Evolutionary conservation across 2,113 vertebrate genomes (phyloP).

Genomic region (Paradisaea rubra): DNA sequence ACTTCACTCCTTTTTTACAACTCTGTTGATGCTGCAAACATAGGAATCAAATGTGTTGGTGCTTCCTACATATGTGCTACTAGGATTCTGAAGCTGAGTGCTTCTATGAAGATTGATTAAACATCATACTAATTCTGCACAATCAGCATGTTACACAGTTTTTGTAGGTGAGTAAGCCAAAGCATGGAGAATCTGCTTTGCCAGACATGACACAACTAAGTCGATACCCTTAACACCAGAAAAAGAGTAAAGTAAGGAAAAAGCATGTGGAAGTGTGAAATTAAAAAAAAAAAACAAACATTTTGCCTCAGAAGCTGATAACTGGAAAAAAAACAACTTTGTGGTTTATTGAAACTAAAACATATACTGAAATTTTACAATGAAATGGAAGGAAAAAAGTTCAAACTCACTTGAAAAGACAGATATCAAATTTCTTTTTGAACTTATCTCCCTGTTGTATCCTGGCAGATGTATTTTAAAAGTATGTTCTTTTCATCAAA

Average conservation of each 20-base stretch:
- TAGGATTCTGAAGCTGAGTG: background rate
- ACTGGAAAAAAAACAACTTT: background rate
- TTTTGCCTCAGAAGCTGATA: background rate
- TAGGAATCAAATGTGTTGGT: background rate
- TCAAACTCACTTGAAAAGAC: background rate
- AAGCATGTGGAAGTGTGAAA: background rate
- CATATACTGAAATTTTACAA: background rate
- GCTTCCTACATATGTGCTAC: background rate
- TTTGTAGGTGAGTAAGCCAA: conserved; percentile 7
- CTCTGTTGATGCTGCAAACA: background rate
- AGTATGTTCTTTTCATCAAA: background rate
- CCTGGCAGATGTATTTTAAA: background rate
- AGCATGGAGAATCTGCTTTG: conserved; percentile 27
- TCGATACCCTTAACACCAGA: background rate
- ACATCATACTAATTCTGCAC: background rate
- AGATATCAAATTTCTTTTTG: background rate
- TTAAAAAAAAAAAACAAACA: background rate
- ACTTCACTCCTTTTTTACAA: background rate
- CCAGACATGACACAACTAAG: background rate
- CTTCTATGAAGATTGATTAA: conserved; percentile 1
- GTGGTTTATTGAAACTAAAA: background rate
- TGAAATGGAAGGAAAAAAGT: background rate
- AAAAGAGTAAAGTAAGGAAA: conserved; percentile 11
- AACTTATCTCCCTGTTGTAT: background rate
- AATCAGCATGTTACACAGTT: background rate